These are phyloP conservation scores for Ceratothoa steindachneri DNA, from an alignment of 2,888 invertebrate species.

Conservation along the genomic window DNA sequence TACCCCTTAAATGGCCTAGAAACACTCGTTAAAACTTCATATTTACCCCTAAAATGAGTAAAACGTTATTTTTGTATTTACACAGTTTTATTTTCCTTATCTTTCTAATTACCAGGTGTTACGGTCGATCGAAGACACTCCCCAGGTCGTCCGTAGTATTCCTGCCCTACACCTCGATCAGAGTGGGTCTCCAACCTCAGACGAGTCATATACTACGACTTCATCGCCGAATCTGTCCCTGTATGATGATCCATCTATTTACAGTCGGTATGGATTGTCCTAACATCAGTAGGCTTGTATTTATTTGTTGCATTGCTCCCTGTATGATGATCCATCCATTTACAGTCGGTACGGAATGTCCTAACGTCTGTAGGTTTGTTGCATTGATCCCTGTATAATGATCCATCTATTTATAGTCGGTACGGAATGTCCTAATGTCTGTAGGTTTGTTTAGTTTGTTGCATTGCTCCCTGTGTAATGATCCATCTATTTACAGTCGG, in stretches of 20 bases:
- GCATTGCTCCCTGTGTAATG: slow-evolving; percentile 29
- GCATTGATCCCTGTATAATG: slow-evolving; percentile 30
- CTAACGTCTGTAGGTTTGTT: too few species aligned
- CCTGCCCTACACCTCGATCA: slow-evolving; percentile 24
- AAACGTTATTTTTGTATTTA: too few species aligned
- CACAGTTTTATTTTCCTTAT: too few species aligned
- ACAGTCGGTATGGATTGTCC: slow-evolving; percentile 12
- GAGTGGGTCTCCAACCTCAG: slow-evolving; percentile 22
- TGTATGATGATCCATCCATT: slow-evolving; percentile 36
- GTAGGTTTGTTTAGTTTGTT: too few species aligned
- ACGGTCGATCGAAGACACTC: slow-evolving; percentile 40
- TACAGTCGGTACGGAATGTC: slow-evolving; percentile 20
- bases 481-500: slow-evolving; percentile 30
- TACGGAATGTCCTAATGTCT: too few species aligned
- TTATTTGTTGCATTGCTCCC: too few species aligned
- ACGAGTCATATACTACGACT: slow-evolving; percentile 23
- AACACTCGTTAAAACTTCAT: too few species aligned
- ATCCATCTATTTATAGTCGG: slow-evolving; percentile 30
- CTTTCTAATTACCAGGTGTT: too few species aligned
- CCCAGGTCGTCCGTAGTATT: slow-evolving; percentile 28
- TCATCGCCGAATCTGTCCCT: slow-evolving; percentile 29
- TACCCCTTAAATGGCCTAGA: too few species aligned
- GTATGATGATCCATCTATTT: slow-evolving; percentile 37
- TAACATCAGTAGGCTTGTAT: too few species aligned
- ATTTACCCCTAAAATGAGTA: too few species aligned